Evolutionary conservation across 2,113 vertebrate species (phyloP).

Genomic region (Limnothrissa miodon): DNA sequence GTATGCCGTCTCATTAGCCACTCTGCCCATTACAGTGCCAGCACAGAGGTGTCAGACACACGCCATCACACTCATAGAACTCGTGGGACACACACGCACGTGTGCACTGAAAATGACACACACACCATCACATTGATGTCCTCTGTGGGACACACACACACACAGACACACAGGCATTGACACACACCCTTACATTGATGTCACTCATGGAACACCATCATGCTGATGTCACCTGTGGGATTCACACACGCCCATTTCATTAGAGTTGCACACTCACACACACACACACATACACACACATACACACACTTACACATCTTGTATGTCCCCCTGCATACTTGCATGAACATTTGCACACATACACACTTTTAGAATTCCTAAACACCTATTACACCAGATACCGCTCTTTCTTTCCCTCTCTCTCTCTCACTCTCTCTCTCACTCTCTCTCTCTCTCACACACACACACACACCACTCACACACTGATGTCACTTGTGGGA

Average conservation of each 20-base stretch:
- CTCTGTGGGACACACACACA: conserved; percentile 4
- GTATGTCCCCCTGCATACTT: neutral
- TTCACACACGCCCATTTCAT: neutral
- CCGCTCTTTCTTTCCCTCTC: no score
- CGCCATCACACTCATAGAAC: conserved; percentile 39
- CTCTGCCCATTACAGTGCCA: conserved; percentile 35
- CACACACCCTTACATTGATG: neutral
- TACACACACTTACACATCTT: conserved; percentile 10
- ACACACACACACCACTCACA: neutral
- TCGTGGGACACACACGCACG: neutral
- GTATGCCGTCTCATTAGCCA: conserved; percentile 43
- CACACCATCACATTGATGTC: conserved; percentile 32
- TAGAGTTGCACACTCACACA: neutral
- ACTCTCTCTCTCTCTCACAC: no score
- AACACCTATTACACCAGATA: no score
- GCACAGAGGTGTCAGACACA: conserved; percentile 41
- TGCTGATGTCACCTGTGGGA: conserved; percentile 17
- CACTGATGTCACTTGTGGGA: neutral
- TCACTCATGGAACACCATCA: conserved; percentile 28
- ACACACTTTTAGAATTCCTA: neutral
- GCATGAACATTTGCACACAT: neutral
- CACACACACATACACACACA: conserved; percentile 6
- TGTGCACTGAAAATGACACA: neutral
- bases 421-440: no score
- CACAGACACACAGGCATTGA: neutral